Base-by-base conservation (phyloP, 2,888 invertebrate genomes). In the Alitta virens region DNA sequence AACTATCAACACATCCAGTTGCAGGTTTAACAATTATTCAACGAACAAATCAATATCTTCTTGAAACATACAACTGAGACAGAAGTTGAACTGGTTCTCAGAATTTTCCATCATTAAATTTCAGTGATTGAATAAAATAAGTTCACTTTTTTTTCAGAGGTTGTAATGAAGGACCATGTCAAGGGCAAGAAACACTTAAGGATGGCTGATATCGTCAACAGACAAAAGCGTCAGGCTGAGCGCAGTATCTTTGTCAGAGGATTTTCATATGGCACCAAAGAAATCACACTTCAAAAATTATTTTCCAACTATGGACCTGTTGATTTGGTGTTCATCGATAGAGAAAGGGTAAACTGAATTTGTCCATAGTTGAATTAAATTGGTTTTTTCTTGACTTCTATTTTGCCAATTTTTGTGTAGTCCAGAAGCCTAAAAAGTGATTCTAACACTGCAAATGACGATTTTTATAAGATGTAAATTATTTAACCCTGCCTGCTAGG, bases 291-390 rank as follows among this genome's bases (percentile, higher is more conserved):
- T 25, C 59, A 64, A 58, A 54, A 63, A 21, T 74, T 75, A 57
- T 77, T 77, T 63, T 62, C 66, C 9, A 63, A 67, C 56, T 76
- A 71, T 70, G 77, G 77, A 43, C 55, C 62, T 16, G 68, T 77
- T 7, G 67, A 63, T n/a, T 71, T 71, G 55, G 68, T 76, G 24
- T 61, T 69, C 14, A 64, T 74, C 43, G 73, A 70, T 25, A 66
- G 66, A 61, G 57, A 68, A 18, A 24, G 40, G 54, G 60, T 60
- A 21, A 18, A 38, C 23, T 23, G 7, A 49, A 9, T 7, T 49
- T 23, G 18, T 7, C 12, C 24, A 52, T 52, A 14, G 7, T 21
- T 33, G 33, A 33, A 33, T 33, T 33, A 33, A 33, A 33, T 33
- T 33, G n/a, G n/a, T n/a, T n/a, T n/a, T n/a, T n/a, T n/a, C n/a